Percentiles rank a stretch among this genome's conserved stretches.
phyloP scores from a whole-genome alignment of 2,888 invertebrate species.

The Acleris holmiana region DNA sequence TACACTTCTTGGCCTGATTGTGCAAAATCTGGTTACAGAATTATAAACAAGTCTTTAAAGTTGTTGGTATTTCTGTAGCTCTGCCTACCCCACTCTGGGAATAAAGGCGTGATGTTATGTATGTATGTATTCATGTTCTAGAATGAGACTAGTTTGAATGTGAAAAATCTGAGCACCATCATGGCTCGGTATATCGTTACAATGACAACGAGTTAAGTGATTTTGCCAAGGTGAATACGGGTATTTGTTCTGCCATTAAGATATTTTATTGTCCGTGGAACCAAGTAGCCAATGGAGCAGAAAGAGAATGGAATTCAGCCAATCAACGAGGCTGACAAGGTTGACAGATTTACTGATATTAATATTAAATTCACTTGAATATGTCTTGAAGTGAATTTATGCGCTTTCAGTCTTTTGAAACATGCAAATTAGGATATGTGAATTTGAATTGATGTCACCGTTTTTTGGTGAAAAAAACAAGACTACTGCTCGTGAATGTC shows the following conservation, averaged over 20 bases:
- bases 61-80: too few species aligned
- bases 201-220: conserved; percentile 47
- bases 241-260: conserved; percentile 48
- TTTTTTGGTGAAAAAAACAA: too few species aligned
- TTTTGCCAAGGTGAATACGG: conserved; percentile 54
- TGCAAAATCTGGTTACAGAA: too few species aligned
- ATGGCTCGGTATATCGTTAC: conserved; percentile 40
- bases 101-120: too few species aligned
- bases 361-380: conserved; percentile 19
- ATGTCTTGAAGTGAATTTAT: conserved; percentile 17
- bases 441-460: too few species aligned
- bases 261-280: conserved; percentile 43
- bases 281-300: conserved; percentile 39
- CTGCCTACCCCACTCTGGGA: too few species aligned
- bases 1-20: too few species aligned
- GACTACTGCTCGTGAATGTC: too few species aligned
- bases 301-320: conserved; percentile 39
- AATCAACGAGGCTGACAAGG: conserved; percentile 33
- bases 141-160: conserved; percentile 40
- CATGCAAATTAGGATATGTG: neutral
- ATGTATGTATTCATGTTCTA: neutral
- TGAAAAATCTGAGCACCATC: conserved; percentile 41
- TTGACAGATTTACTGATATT: conserved; percentile 33
- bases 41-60: too few species aligned
- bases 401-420: conserved; percentile 17